phyloP scores from a whole-genome alignment of 2,888 invertebrate genomes.

The Ernsta delagoae region DNA sequence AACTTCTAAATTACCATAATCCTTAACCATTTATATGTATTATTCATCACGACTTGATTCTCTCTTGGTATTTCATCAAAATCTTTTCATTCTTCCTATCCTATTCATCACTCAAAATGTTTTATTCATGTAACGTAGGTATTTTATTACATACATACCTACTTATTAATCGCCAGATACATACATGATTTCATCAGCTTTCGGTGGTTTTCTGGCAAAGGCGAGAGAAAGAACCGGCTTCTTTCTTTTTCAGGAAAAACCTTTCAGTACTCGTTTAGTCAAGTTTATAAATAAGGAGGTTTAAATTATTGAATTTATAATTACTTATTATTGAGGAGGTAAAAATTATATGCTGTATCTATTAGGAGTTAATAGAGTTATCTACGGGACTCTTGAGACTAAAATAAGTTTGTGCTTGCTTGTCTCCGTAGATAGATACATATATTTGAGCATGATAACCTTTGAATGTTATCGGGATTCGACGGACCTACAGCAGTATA shows the following conservation, averaged over 20 bases:
- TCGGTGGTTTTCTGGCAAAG: no score
- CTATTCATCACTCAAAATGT: not conserved
- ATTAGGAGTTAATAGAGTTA: not conserved
- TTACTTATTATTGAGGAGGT: no score
- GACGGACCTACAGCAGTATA: conserved; percentile 4
- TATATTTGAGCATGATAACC: conserved; percentile 27
- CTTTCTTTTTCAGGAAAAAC: no score
- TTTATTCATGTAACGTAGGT: no score
- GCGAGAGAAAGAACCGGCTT: no score
- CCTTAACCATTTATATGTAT: no score
- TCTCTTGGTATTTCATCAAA: not conserved
- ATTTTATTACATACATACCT: not conserved
- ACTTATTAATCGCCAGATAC: not conserved
- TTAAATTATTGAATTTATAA: no score
- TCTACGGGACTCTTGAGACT: conserved; percentile 8
- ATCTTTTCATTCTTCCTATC: not conserved
- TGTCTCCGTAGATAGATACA: not conserved
- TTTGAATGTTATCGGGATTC: conserved; percentile 17
- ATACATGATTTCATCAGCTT: no score
- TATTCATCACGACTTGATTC: not conserved
- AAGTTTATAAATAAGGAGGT: no score
- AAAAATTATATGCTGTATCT: no score
- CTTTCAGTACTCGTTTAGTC: no score
- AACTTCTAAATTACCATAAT: not conserved
- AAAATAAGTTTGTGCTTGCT: not conserved